Percentiles rank a stretch among this genome's conserved stretches.
phyloP scores from a whole-genome alignment of 2,113 vertebrate species.

The Chelonoidis abingdonii region DNA sequence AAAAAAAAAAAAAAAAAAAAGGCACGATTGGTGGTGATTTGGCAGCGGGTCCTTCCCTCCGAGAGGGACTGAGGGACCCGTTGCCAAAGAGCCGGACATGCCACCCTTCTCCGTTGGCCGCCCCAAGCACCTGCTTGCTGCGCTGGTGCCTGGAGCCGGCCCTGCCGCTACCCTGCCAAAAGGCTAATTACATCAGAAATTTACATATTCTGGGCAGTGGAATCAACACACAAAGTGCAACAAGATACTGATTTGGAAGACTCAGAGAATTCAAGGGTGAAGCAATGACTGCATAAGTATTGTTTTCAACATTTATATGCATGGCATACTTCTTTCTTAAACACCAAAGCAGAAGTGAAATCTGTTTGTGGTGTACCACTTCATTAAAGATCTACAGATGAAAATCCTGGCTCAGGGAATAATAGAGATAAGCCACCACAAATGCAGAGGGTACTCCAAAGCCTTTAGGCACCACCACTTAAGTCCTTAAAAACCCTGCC shows the following conservation, averaged over 20 bases:
- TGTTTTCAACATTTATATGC: not conserved
- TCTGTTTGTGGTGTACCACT: not conserved
- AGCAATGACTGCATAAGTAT: rapidly evolving
- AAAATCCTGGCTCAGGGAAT: not conserved
- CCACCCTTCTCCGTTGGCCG: too few species aligned
- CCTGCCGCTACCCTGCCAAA: not conserved
- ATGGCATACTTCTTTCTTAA: not conserved
- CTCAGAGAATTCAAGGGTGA: not conserved
- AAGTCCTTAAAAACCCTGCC: not conserved
- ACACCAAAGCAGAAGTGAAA: not conserved
- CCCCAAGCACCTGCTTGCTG: too few species aligned
- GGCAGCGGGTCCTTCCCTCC: too few species aligned
- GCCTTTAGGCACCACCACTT: not conserved
- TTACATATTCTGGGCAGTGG: not conserved
- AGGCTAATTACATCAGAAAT: not conserved
- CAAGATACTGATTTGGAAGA: too few species aligned
- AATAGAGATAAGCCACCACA: not conserved
- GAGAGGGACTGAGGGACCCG: too few species aligned
- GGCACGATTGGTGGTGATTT: too few species aligned
- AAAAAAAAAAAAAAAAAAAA: too few species aligned
- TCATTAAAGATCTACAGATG: not conserved
- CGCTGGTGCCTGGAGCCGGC: too few species aligned
- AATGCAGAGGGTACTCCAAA: not conserved
- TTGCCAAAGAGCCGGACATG: too few species aligned
- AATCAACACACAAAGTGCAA: not conserved